Conservation (phyloP, 2,113 vertebrate genomes). For the Calyptomena viridis region DNA sequence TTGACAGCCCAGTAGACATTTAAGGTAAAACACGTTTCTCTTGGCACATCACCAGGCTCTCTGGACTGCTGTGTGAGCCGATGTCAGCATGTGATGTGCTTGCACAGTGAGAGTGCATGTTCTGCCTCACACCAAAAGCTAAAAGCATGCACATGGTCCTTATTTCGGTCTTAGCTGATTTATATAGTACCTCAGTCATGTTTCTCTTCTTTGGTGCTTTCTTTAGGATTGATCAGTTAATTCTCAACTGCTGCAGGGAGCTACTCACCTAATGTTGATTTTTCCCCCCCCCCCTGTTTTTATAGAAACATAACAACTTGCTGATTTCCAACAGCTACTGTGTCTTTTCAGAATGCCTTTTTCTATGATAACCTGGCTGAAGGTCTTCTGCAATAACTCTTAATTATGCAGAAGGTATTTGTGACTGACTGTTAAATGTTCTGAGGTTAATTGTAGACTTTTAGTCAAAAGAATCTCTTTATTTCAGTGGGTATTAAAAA, state of each 20-base stretch:
- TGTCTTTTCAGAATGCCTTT: background rate
- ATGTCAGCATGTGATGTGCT: background rate
- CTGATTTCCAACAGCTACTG: background rate
- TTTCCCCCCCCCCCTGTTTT: background rate
- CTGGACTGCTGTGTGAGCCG: background rate
- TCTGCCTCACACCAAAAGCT: background rate
- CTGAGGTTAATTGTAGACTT: background rate
- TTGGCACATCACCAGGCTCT: background rate
- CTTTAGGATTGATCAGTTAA: background rate
- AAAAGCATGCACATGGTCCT: background rate
- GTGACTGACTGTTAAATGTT: background rate
- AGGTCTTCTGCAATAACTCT: background rate
- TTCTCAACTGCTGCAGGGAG: background rate
- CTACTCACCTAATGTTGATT: background rate
- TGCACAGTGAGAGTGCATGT: background rate
- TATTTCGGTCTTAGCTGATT: background rate
- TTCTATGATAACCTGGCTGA: background rate
- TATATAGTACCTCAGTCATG: background rate
- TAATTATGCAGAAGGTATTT: background rate
- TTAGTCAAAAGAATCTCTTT: background rate
- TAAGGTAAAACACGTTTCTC: background rate
- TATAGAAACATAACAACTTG: background rate
- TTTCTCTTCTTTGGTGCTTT: background rate
- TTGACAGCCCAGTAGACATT: background rate
- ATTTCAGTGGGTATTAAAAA: background rate